Evolutionary conservation across 2,797 vertebrate genomes (phyloP).

Genomic region (Intellagama lesueurii): DNA sequence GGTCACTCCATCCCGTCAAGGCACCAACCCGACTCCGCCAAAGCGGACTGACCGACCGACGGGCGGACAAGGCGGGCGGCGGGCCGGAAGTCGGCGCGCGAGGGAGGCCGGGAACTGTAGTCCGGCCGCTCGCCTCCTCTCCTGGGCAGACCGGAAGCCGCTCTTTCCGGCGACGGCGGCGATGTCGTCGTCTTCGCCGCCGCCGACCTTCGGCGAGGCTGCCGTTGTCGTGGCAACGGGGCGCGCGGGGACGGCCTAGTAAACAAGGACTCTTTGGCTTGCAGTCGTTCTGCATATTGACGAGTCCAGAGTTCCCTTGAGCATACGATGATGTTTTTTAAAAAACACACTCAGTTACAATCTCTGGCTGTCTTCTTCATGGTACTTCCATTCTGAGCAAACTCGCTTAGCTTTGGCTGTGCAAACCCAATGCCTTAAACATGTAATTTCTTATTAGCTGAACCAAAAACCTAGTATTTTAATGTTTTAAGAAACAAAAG

Average conservation of each 20-base stretch:
- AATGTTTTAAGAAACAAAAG: no score
- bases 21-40: background rate
- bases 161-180: background rate
- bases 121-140: conserved; percentile 18
- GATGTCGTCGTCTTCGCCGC: conserved; percentile 51
- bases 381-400: background rate
- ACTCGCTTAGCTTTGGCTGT: no score
- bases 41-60: background rate
- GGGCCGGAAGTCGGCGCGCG: conserved; percentile 49
- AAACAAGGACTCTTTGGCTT: background rate
- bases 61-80: background rate
- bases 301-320: background rate
- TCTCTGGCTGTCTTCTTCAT: background rate
- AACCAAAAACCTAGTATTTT: no score
- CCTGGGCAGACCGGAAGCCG: background rate
- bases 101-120: conserved; percentile 76
- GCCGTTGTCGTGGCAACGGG: background rate
- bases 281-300: background rate
- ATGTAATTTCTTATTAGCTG: no score
- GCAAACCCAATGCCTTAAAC: no score
- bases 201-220: conserved; percentile 31
- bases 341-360: background rate
- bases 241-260: background rate
- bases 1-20: conserved; percentile 11
- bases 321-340: background rate